Evolutionary conservation across 92 coral and sea anemone genomes (phyloP), one percentile per base, ranked within the genome.

Genomic region (Epizoanthus illoricatus): DNA sequence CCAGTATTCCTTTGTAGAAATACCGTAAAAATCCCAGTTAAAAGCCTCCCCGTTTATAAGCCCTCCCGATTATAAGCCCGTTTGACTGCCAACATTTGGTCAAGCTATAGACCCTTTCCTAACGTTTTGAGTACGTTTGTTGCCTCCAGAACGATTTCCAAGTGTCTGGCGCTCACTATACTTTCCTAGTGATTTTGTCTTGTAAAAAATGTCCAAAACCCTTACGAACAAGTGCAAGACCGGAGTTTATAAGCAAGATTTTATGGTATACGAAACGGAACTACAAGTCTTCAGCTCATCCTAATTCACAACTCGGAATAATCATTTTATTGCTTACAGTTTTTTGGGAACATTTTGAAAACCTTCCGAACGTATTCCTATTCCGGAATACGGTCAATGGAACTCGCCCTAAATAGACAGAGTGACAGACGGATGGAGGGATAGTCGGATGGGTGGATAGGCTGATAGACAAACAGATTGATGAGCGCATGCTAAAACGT

Each of bases 101-200:
- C 67, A 62, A 62, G 20, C 67, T 62, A 62, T 62, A 62, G 67
- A 62, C 67, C 67, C 67, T 62, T 1, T 1, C 67, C 67, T 1
- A 62, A 62, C 67, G 67, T 62, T 62, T 62, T 62, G 67, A 73
- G 60, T 42, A 73, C 3, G 57, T 33, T 33, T 33, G 1, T 43
- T 33, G 59, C 0, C 20, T 33, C 24, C 15, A 33, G 54, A 73
- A 57, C 55, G 60, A 39, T 73, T 20, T 73, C 60, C 36, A 20
- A 73, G 4, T 20, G 60, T 43, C 60, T 73, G 60, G 60, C 79
- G 79, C 36, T 20, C 52, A 42, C 3, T 73, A 62, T 62, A 18
- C 2, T 62, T 62, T 62, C 67, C 67, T 62, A 62, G 67, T 62
- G 67, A 62, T 62, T 62, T 62, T 62, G 67, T 62, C 81, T 76